Conservation (phyloP, 2,797 vertebrate genomes). For the Squalus acanthias region DNA sequence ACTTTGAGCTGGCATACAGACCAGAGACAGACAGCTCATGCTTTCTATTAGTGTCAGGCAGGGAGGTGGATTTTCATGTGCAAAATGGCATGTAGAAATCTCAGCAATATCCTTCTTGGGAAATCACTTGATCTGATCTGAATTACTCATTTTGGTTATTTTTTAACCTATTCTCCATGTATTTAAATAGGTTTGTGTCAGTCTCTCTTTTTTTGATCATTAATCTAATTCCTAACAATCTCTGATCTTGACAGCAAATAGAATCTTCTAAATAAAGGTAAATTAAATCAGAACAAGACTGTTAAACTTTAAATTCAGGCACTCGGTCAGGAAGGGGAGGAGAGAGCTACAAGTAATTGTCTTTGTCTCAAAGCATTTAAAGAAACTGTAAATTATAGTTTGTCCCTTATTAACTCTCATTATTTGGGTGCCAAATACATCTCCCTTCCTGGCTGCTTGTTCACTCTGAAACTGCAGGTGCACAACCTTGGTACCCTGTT, state of each 20-base stretch:
- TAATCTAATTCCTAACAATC: not conserved
- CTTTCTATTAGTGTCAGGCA: not conserved
- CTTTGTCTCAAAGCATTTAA: not conserved
- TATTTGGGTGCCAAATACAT: too few species aligned
- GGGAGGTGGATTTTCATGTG: not conserved
- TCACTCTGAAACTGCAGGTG: too few species aligned
- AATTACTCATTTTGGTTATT: not conserved
- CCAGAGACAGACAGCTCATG: not conserved
- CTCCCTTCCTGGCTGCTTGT: too few species aligned
- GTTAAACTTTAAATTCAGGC: not conserved
- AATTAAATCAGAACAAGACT: not conserved
- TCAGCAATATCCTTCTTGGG: not conserved
- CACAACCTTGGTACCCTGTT: too few species aligned
- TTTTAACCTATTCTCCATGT: not conserved
- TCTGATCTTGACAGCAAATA: not conserved
- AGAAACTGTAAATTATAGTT: not conserved
- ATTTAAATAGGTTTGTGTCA: not conserved
- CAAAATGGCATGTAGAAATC: not conserved
- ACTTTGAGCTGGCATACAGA: slow-evolving; percentile 7
- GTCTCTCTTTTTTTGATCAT: not conserved
- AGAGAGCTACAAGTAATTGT: not conserved
- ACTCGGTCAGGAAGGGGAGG: not conserved
- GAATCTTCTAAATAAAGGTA: not conserved
- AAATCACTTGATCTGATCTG: not conserved
- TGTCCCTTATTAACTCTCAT: too few species aligned